A percentile compares a stretch with the other conserved stretches of the same genome.
Evolutionary conservation across 1,140 invertebrate species (phyloP).

Genomic region (Rhagoletis zephyria): DNA sequence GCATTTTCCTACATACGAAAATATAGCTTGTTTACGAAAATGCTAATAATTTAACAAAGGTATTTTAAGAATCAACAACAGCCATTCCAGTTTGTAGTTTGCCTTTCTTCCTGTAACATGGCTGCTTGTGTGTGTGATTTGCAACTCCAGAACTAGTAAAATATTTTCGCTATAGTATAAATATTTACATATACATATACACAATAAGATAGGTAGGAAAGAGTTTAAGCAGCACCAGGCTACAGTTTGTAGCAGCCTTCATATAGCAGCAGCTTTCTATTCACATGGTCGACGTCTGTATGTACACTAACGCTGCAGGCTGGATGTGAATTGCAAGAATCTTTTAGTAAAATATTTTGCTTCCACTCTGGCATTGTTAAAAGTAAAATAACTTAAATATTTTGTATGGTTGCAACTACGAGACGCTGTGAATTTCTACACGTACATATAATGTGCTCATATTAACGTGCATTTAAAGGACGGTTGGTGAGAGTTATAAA

Average conservation of each 20-base stretch:
- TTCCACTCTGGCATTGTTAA: conserved; percentile 36
- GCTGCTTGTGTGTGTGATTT: too few species aligned
- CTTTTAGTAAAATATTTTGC: conserved; percentile 49
- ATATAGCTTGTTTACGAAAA: conserved; percentile 4
- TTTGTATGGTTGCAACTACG: conserved; percentile 37
- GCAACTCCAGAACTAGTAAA: too few species aligned
- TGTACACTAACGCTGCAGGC: not conserved
- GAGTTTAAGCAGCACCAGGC: too few species aligned
- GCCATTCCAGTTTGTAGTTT: not conserved
- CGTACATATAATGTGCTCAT: too few species aligned
- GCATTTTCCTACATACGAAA: not conserved
- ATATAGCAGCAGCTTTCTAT: too few species aligned
- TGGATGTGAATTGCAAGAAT: conserved; percentile 12
- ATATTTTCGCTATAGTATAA: too few species aligned
- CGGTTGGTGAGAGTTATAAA: too few species aligned
- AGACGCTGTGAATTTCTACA: not conserved
- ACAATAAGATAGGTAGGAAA: too few species aligned
- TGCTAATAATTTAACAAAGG: conserved; percentile 45
- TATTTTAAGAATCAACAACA: conserved; percentile 32
- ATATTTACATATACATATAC: too few species aligned
- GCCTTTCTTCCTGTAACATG: too few species aligned
- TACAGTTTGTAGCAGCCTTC: too few species aligned
- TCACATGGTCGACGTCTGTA: not conserved
- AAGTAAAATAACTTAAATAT: conserved; percentile 48
- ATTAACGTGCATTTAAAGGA: too few species aligned